Evolutionary conservation across 2,888 invertebrate species (phyloP), one percentile per base, ranked within the genome.

Genomic region (Physocephala rufipes): DNA sequence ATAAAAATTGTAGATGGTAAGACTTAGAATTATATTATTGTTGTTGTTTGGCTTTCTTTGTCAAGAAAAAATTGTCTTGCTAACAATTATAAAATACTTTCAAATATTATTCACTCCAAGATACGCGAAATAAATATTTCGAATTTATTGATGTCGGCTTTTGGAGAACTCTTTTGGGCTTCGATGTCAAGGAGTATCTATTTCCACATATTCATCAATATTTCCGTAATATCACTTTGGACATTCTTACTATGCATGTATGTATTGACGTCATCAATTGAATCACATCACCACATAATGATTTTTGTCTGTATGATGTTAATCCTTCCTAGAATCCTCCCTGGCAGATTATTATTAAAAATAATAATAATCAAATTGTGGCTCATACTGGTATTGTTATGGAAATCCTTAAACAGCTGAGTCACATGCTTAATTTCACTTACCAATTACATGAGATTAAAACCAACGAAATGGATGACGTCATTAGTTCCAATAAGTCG

Each of bases 161-260:
- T 47, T 95, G 95, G 95, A 89, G 90, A 71, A 91, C 93, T 0
- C 88, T 90, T 45, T 88, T 90, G 74, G 95, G 94, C 0, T 87
- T 91, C 43, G 87, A 88, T 53, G 88, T 92, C 75, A 86, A 86
- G 0, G 94, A 95, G 80, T 89, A 90, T 16, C 82, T 95, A 45
- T 95, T 95, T 85, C 94, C 95, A 0, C 95, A 95, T 80, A 88
- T 92, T 0, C 88, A 88, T 1, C 91, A 95, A 74, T 93, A 94
- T 13, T 95, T 95, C 79, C 88, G 94, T 61, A 91, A 92, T 36
- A 90, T 91, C 76, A 88, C 87, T 21, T 84, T 96, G 74, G 91
- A 93, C 0, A 88, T 95, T 43, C 88, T 93, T 1, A 91, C 94
- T 0, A 92, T 91, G 81, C 92, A 95, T 84, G 95, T 95, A 86